Percentiles rank a stretch among this genome's conserved stretches.
phyloP scores from a whole-genome alignment of 2,888 invertebrate species.

The Lamellibrachia satsuma region DNA sequence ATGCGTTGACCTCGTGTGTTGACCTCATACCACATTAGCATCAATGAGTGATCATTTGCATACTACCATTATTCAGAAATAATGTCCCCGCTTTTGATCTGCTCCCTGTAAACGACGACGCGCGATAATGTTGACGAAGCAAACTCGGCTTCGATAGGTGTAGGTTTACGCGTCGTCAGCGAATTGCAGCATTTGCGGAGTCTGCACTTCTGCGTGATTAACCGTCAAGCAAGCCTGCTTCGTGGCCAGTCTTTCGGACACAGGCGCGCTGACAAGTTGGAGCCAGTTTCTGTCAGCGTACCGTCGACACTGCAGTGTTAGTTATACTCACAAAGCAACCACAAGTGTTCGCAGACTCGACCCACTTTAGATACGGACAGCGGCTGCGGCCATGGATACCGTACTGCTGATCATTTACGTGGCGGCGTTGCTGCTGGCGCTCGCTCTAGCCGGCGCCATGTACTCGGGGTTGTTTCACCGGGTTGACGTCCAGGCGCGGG shows the following conservation, averaged over 20 bases:
- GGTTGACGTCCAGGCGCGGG: not conserved
- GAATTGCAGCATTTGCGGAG: not conserved
- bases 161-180: not conserved
- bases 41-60: too few species aligned
- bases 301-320: not conserved
- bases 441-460: not conserved
- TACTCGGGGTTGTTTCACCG: not conserved
- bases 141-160: not conserved
- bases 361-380: not conserved
- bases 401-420: not conserved
- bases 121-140: not conserved
- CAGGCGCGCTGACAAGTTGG: not conserved
- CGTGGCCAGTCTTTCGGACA: not conserved
- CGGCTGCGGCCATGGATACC: not conserved
- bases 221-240: not conserved
- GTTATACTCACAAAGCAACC: not conserved
- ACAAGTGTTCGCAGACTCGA: not conserved
- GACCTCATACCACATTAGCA: too few species aligned
- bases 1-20: too few species aligned
- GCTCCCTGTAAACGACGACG: not conserved
- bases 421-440: not conserved
- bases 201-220: not conserved
- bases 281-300: not conserved
- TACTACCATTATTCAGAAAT: too few species aligned
- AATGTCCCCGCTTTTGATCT: not conserved